Conservation (phyloP, 2,113 vertebrate genomes). For the Forbesichthys agassizii region DNA sequence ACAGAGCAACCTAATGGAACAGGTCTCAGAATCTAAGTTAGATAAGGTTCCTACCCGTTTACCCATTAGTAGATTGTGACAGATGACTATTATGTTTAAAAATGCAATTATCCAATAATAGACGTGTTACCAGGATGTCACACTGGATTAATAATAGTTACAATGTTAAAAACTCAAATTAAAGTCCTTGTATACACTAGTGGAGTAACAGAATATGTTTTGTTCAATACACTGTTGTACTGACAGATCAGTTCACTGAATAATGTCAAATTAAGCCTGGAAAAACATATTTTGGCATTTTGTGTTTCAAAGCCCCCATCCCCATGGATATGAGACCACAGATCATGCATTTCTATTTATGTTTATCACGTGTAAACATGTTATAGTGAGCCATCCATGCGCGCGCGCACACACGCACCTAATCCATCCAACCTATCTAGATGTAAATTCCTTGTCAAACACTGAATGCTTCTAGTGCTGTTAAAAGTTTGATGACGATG, state of each 20-base stretch:
- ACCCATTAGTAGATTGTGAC: too few relatives aligned
- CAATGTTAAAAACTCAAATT: not conserved
- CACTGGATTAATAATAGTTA: not conserved
- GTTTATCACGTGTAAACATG: slow-evolving; percentile 58
- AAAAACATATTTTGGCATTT: not conserved
- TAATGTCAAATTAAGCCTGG: not conserved
- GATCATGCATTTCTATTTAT: slow-evolving; percentile 19
- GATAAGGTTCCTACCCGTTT: too few relatives aligned
- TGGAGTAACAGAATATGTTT: not conserved
- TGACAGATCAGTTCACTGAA: too few relatives aligned
- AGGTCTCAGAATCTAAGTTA: not conserved
- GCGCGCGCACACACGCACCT: not conserved
- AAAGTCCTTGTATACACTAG: not conserved
- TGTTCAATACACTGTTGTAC: too few relatives aligned
- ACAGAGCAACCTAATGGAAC: not conserved
- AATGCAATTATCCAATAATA: too few relatives aligned
- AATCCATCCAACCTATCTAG: too few relatives aligned
- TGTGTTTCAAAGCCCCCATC: not conserved
- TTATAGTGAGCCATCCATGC: slow-evolving; percentile 31
- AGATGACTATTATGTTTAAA: too few relatives aligned
- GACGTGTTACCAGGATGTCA: too few relatives aligned
- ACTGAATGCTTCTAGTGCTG: too few relatives aligned
- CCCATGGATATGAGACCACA: slow-evolving; percentile 2
- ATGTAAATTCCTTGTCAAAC: too few relatives aligned
- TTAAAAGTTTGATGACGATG: too few relatives aligned